Evolutionary conservation across 2,113 vertebrate species (phyloP).

Genomic region (Castor canadensis): DNA sequence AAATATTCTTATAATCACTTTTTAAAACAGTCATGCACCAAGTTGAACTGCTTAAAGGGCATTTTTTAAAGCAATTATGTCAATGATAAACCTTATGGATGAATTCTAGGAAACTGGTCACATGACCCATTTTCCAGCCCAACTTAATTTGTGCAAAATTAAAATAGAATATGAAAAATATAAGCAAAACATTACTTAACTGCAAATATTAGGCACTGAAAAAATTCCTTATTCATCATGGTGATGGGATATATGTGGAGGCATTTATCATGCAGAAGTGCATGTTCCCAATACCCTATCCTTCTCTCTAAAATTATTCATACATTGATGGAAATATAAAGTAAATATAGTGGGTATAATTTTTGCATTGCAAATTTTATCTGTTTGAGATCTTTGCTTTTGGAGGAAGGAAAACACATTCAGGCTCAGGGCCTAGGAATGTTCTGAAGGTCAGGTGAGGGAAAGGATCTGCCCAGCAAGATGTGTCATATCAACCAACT

Average conservation of each 20-base stretch:
- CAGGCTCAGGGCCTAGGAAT: not conserved
- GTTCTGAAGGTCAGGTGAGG: conserved; percentile 48
- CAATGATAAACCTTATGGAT: not conserved
- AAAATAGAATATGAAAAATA: conserved; percentile 47
- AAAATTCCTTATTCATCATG: not conserved
- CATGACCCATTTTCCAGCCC: not conserved
- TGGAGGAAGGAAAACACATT: conserved; percentile 3
- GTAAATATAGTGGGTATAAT: not conserved
- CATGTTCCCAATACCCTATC: not conserved
- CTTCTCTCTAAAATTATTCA: conserved; percentile 49
- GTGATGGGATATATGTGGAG: conserved; percentile 29
- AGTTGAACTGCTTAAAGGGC: conserved; percentile 35
- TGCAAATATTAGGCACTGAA: not conserved
- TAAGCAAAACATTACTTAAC: conserved; percentile 46
- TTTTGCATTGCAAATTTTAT: conserved; percentile 38
- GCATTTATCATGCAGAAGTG: conserved; percentile 13
- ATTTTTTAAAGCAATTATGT: conserved; percentile 63
- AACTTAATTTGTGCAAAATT: conserved; percentile 48
- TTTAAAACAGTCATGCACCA: conserved; percentile 10
- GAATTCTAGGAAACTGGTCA: conserved; percentile 38
- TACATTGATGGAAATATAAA: conserved; percentile 39
- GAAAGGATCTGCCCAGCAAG: conserved; percentile 24
- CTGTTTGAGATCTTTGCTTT: conserved; percentile 33
- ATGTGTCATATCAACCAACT: not conserved
- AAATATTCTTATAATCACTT: conserved; percentile 62